phyloP scores from a whole-genome alignment of 2,797 vertebrate species.

The Aotus griseimembra region DNA sequence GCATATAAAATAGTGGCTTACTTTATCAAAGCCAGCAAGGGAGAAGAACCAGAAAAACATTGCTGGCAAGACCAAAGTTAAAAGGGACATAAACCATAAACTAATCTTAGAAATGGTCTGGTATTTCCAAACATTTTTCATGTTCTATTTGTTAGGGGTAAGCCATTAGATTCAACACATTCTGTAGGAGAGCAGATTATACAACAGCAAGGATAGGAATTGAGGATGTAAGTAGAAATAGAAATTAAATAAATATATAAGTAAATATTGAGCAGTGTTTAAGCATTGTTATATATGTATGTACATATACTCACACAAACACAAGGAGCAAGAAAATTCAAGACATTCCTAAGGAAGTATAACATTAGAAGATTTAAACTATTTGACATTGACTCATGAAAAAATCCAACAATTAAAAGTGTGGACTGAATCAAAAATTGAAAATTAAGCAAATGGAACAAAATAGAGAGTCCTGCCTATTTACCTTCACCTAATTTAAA shows the following conservation, averaged over 20 bases:
- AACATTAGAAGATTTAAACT: not conserved
- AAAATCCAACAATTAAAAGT: not conserved
- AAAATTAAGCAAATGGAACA: not conserved
- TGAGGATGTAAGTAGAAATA: not conserved
- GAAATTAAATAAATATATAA: not conserved
- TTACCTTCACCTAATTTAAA: not conserved
- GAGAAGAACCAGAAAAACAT: too few relatives aligned
- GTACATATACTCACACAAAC: not conserved
- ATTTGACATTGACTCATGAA: not conserved
- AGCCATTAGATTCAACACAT: not conserved
- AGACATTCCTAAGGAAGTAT: not conserved
- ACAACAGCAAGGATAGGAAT: not conserved
- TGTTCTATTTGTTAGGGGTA: not conserved
- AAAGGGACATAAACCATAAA: too few relatives aligned
- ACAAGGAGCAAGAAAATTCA: not conserved
- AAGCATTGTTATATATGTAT: not conserved
- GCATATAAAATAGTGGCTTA: too few relatives aligned
- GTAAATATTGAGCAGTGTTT: not conserved
- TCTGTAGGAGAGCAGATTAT: not conserved
- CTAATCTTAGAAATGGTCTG: too few relatives aligned
- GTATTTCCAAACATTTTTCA: not conserved
- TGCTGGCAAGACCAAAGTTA: too few relatives aligned
- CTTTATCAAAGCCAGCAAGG: too few relatives aligned
- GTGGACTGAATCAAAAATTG: not conserved
- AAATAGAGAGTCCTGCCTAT: not conserved